A percentile compares a stretch with the other conserved stretches of the same genome.
phyloP scores from a whole-genome alignment of 2,888 invertebrate species.

The Taphrorychus bicolor region DNA sequence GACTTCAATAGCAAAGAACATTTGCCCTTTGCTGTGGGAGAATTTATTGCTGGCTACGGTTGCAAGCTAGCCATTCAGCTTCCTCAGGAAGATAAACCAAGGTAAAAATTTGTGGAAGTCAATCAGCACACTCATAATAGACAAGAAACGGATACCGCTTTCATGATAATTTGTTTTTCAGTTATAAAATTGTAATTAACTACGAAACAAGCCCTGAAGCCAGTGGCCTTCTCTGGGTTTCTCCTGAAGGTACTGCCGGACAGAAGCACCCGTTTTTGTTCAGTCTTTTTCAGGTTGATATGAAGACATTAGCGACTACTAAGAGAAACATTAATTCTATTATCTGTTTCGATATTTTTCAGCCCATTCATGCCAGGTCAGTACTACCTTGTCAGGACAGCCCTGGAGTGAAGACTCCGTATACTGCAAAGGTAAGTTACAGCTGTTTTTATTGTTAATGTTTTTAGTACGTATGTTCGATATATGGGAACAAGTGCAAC shows the following conservation, averaged over 20 bases:
- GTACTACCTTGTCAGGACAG: conserved; percentile 93
- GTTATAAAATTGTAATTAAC: conserved; percentile 67
- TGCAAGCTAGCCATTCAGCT: conserved; percentile 77
- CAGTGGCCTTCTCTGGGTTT: conserved; percentile 89
- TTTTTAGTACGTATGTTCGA: too few species aligned
- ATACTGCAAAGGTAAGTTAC: conserved; percentile 64
- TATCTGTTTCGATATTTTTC: too few species aligned
- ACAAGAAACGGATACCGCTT: too few species aligned
- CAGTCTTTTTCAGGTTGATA: conserved; percentile 83
- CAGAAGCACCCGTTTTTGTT: conserved; percentile 86
- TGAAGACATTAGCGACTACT: too few species aligned
- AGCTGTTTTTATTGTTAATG: too few species aligned
- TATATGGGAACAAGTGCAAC: too few species aligned
- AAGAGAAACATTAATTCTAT: too few species aligned
- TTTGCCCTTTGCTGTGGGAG: conserved; percentile 64
- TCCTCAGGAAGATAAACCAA: conserved; percentile 64
- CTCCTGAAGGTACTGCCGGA: conserved; percentile 85
- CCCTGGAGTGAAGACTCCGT: conserved; percentile 87
- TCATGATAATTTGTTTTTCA: conserved; percentile 51
- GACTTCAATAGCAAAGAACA: conserved; percentile 55
- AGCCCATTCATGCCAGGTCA: conserved; percentile 89
- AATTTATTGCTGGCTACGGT: conserved; percentile 73
- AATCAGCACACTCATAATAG: too few species aligned
- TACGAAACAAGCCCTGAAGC: conserved; percentile 82
- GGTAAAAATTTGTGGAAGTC: too few species aligned